phyloP scores from a whole-genome alignment of 2,797 vertebrate species.

The Choloepus didactylus region DNA sequence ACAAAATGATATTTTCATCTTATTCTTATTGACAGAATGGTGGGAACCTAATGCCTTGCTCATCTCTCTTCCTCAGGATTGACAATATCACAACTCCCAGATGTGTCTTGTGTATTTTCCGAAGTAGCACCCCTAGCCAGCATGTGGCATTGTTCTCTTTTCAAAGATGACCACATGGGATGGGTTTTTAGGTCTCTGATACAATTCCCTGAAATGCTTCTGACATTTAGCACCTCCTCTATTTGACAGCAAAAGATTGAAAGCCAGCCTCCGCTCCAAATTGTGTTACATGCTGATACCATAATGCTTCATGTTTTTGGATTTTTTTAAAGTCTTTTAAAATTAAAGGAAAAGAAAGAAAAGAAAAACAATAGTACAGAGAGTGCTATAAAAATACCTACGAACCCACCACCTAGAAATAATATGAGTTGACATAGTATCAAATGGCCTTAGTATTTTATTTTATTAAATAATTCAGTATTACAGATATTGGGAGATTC shows the following conservation, averaged over 20 bases:
- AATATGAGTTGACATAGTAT: not conserved
- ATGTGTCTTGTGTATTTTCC: not conserved
- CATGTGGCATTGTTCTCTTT: not conserved
- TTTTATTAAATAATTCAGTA: not conserved
- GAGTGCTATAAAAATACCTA: not conserved
- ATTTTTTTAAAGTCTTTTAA: not conserved
- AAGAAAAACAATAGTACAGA: not conserved
- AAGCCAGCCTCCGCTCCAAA: not conserved
- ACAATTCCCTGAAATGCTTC: not conserved
- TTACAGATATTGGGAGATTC: not conserved
- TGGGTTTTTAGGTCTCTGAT: not conserved
- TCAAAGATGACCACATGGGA: not conserved
- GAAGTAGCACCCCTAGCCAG: accelerated
- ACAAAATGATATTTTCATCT: not conserved
- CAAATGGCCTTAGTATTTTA: not conserved
- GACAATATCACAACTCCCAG: accelerated
- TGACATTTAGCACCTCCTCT: not conserved
- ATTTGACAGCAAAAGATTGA: not conserved
- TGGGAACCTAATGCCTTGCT: not conserved
- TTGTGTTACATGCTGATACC: not conserved
- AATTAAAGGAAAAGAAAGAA: not conserved
- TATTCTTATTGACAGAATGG: not conserved
- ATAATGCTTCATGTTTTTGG: not conserved
- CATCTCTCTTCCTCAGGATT: not conserved
- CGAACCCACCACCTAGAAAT: not conserved